phyloP scores from a whole-genome alignment of 2,797 vertebrate species.

The Monodelphis domestica region DNA sequence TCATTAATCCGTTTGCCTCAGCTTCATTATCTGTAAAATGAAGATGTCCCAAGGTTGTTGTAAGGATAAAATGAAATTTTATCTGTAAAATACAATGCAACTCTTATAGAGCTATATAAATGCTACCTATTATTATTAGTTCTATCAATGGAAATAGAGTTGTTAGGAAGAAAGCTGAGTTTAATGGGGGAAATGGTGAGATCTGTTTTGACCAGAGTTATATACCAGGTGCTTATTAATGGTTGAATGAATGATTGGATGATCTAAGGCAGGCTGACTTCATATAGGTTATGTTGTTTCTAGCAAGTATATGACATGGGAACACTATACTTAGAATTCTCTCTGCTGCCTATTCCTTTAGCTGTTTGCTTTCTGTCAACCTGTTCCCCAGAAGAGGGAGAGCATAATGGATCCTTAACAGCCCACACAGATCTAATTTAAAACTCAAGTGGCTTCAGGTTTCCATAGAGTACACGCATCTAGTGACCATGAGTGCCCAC shows the following conservation, averaged over 20 bases:
- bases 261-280: not conserved
- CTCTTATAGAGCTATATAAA: not conserved
- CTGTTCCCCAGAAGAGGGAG: not conserved
- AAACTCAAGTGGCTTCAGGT: not conserved
- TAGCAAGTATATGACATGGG: not conserved
- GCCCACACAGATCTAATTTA: conserved; percentile 1
- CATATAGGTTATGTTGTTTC: not conserved
- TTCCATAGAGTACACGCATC: not conserved
- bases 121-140: not conserved
- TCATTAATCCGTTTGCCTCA: not conserved
- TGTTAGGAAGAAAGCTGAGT: not conserved
- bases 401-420: not conserved
- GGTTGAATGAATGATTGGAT: not conserved
- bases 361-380: not conserved
- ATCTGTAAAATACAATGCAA: not conserved
- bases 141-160: not conserved
- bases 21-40: not conserved
- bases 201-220: not conserved
- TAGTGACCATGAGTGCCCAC: not conserved
- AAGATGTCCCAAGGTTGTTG: not conserved
- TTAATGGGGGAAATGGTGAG: not conserved
- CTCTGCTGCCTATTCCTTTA: not conserved
- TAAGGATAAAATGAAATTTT: not conserved
- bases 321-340: not conserved
- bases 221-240: not conserved